Evolutionary conservation across 2,797 vertebrate genomes (phyloP).

Genomic region (Neostethus bicornis): DNA sequence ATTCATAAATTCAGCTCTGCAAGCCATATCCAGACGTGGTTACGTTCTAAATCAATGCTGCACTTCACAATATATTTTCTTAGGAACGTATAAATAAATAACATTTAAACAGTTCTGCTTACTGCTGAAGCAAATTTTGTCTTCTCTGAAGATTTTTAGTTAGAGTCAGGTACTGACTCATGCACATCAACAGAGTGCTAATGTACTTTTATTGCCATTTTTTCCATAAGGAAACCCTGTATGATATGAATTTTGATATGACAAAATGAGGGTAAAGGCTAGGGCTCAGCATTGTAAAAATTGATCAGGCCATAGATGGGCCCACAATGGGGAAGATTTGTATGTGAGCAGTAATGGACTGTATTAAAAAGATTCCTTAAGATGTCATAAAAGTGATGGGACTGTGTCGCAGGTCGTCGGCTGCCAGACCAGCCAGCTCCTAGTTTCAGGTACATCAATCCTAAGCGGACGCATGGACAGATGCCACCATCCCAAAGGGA

Average conservation of each 20-base stretch:
- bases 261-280: slow-evolving; percentile 94
- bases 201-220: slow-evolving; percentile 96
- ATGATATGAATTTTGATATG: slow-evolving; percentile 98
- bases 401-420: slow-evolving; percentile 63
- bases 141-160: slow-evolving; percentile 90
- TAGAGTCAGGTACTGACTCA: slow-evolving; percentile 85
- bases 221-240: slow-evolving; percentile 92
- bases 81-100: slow-evolving; percentile 99
- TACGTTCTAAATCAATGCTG: slow-evolving; percentile 99
- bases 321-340: slow-evolving; percentile 96
- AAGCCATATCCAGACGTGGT: slow-evolving; percentile 90
- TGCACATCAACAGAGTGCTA: slow-evolving; percentile 84
- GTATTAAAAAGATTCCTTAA: slow-evolving; percentile 99
- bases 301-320: slow-evolving; percentile 98
- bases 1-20: slow-evolving; percentile 98
- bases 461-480: slow-evolving; percentile 68
- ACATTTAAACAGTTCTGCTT: slow-evolving; percentile 99
- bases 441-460: slow-evolving; percentile 78
- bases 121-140: slow-evolving; percentile 99
- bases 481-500: slow-evolving; percentile 73
- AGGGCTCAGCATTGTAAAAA: slow-evolving; percentile 99
- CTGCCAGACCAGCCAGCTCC: slow-evolving; percentile 51
- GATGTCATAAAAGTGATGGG: slow-evolving; percentile 86
- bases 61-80: slow-evolving; percentile 99
- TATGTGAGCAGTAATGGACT: slow-evolving; percentile 99